Percentiles rank a stretch among this genome's conserved stretches.
These are phyloP conservation scores for Thymelicus lineola DNA, from an alignment of 2,888 invertebrate species.

Conservation along the genomic window DNA sequence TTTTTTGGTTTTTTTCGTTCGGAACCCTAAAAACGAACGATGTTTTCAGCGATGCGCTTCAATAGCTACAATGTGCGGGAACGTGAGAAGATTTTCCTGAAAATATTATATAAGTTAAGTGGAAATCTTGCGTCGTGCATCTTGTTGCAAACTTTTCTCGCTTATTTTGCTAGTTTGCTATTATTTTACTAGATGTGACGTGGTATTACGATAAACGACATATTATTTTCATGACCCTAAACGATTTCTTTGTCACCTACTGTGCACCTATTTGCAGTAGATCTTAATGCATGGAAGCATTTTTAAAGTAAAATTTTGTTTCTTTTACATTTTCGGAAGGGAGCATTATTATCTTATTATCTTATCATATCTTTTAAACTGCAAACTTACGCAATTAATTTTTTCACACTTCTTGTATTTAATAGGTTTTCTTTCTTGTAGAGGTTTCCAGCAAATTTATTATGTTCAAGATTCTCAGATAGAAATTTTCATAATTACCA, in stretches of 20 bases:
- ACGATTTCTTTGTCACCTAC: neutral
- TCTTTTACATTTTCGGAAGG: too few relatives aligned
- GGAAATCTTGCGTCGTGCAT: conserved; percentile 13
- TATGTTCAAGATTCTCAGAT: neutral
- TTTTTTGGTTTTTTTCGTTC: too few relatives aligned
- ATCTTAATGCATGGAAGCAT: too few relatives aligned
- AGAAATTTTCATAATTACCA: conserved; percentile 19
- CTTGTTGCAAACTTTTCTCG: conserved; percentile 13
- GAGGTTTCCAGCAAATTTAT: too few relatives aligned
- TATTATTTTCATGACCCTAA: neutral
- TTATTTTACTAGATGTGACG: conserved; percentile 3
- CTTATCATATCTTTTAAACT: too few relatives aligned
- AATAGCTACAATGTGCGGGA: conserved; percentile 24
- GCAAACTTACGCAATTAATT: too few relatives aligned
- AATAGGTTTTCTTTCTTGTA: too few relatives aligned
- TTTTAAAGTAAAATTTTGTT: too few relatives aligned
- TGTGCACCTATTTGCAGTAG: neutral
- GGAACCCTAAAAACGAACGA: neutral
- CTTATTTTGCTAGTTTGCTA: conserved; percentile 3
- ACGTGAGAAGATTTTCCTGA: conserved; percentile 25
- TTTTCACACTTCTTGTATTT: too few relatives aligned
- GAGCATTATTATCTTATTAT: too few relatives aligned
- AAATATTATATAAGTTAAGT: conserved; percentile 25
- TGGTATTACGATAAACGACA: conserved; percentile 1
- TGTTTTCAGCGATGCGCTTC: neutral